These are phyloP conservation scores for Carduelis carduelis DNA, from an alignment of 2,797 vertebrate species.

Conservation along the genomic window DNA sequence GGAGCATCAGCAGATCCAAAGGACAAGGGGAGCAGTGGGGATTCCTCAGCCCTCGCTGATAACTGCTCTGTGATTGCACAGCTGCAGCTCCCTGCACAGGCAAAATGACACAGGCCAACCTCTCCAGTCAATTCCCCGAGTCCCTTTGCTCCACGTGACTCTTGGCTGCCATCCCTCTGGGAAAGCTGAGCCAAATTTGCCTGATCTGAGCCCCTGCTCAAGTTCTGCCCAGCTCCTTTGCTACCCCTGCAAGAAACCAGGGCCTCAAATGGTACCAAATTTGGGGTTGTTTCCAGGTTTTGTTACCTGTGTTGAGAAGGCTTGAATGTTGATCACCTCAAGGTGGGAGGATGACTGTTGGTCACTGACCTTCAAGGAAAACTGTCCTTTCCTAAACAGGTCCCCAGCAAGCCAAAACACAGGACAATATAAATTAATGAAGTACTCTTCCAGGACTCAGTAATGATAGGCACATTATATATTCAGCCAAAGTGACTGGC, in stretches of 20 bases:
- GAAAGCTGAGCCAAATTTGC: not conserved
- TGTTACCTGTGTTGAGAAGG: conserved; percentile 83
- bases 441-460: not conserved
- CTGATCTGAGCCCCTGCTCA: not conserved
- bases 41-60: not conserved
- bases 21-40: not conserved
- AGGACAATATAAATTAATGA: not conserved
- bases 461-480: not conserved
- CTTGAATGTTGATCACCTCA: conserved; percentile 78
- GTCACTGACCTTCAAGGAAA: conserved; percentile 79
- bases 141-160: not conserved
- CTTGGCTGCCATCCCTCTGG: not conserved
- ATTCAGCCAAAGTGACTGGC: not conserved
- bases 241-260: not conserved
- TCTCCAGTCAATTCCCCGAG: not conserved
- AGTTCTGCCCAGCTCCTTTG: not conserved
- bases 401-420: not conserved
- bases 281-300: not conserved
- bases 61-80: not conserved
- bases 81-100: not conserved
- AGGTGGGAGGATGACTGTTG: conserved; percentile 75
- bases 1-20: not conserved
- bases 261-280: not conserved
- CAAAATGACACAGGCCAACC: not conserved
- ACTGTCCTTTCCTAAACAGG: conserved; percentile 79